Conservation (phyloP, 2,888 invertebrate species). For the Agapostemon virescens region DNA sequence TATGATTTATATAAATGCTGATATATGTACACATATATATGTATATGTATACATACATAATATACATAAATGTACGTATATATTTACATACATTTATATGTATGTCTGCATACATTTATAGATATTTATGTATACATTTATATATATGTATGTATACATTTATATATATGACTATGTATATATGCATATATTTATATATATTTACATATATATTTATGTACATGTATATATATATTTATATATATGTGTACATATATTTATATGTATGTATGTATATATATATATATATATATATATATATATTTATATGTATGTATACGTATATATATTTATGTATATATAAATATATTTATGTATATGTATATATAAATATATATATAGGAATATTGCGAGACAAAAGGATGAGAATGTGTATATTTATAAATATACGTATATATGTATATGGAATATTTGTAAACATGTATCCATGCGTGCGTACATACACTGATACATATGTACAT, state of each 20-base stretch:
- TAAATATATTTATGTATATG: constrained; percentile 34
- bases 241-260: constrained; percentile 38
- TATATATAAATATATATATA: constrained; percentile 33
- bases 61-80: constrained; percentile 21
- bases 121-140: constrained; percentile 29
- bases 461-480: constrained; percentile 23
- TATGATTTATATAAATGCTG: constrained; percentile 55
- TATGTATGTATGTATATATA: constrained; percentile 23
- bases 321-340: constrained; percentile 33
- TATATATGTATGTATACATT: constrained; percentile 39
- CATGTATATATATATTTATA: constrained; percentile 25
- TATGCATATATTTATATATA: constrained; percentile 26
- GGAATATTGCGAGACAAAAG: constrained; percentile 26
- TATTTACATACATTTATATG: constrained; percentile 34
- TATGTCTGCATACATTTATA: background rate
- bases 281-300: constrained; percentile 25
- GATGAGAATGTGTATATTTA: constrained; percentile 31
- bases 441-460: constrained; percentile 23
- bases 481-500: constrained; percentile 40
- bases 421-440: constrained; percentile 41
- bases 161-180: constrained; percentile 22
- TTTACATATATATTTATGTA: constrained; percentile 27
- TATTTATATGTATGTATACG: constrained; percentile 35
- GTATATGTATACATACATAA: constrained; percentile 34
- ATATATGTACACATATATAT: constrained; percentile 35